Conservation (phyloP, 2,113 vertebrate species). For the Nibea albiflora region DNA sequence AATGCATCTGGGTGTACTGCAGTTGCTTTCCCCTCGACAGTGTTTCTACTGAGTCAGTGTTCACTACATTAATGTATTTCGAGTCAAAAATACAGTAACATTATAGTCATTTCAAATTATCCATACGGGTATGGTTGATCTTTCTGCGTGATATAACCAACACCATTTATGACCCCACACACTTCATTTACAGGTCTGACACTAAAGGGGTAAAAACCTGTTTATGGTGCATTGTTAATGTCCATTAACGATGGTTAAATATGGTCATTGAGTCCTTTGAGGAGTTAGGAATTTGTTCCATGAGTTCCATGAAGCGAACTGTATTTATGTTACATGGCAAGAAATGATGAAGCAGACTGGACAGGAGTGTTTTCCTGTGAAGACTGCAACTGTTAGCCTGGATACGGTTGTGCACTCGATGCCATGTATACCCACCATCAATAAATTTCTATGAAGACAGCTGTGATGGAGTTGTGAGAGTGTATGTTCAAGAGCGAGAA, state of each 20-base stretch:
- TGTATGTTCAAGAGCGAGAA: background rate
- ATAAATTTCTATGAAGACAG: constrained; percentile 59
- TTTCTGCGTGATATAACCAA: background rate
- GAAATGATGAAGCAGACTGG: constrained; percentile 26
- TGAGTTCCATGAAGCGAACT: background rate
- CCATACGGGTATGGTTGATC: background rate
- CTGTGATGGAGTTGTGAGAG: constrained; percentile 1
- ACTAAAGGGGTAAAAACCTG: background rate
- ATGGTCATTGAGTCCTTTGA: background rate
- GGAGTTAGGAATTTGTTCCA: background rate
- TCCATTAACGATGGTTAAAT: background rate
- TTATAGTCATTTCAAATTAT: background rate
- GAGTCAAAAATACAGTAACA: constrained; percentile 9
- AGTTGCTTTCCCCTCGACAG: constrained; percentile 5
- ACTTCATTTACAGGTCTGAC: background rate
- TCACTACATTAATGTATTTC: constrained; percentile 30
- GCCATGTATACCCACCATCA: constrained; percentile 49
- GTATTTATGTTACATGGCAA: background rate
- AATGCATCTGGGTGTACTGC: constrained; percentile 22
- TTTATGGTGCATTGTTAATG: background rate
- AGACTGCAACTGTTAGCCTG: constrained; percentile 14
- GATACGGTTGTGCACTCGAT: constrained; percentile 37
- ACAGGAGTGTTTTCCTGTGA: constrained; percentile 20
- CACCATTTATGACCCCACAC: constrained; percentile 17
- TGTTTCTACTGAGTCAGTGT: constrained; percentile 40